Evolutionary conservation across 2,888 invertebrate species (phyloP), one percentile per base, ranked within the genome.

Genomic region (Heliothis peltigera): DNA sequence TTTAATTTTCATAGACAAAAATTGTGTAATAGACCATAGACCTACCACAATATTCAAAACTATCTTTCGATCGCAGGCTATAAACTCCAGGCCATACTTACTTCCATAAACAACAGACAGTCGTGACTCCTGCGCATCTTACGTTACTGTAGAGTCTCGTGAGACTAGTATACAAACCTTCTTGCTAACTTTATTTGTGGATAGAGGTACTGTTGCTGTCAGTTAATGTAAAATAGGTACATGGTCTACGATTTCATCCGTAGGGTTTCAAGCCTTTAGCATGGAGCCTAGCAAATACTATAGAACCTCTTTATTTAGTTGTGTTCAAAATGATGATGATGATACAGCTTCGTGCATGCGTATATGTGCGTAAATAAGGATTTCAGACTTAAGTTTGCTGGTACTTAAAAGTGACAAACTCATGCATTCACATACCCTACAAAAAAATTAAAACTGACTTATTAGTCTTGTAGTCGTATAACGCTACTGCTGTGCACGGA

Each of bases 101-200:
- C 55, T 17, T 42, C 48, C 53, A 62, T 77, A 75, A 77, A 77
- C 56, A 62, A 57, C n/a, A 2, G 7, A 35, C 25, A 60, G 48
- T 77, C 75, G 75, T 75, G 77, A 77, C 77, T 77, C 35, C 25
- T 6, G 77, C 55, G 47, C 74, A 69, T 75, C 77, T 65, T 53
- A 58, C 10, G 44, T 39, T 64, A 65, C 54, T 54, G 54, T 12
- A 8, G 64, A 25, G 43, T 28, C 42, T 75, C 73, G 77, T 75
- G 73, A 62, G 56, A 56, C 48, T 64, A 4, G 39, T 76, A 61
- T 58, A 77, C 19, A 3, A 61, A 56, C 68, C 47, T 55, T 18
- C 28, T 19, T 60, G 32, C 28, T 17, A n/a, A n/a, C n/a, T n/a
- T n/a, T n/a, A n/a, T 22, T 22, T 22, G 22, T 22, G 3, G 22